Evolutionary conservation across 2,797 vertebrate genomes (phyloP), one percentile per base, ranked within the genome.

Genomic region (Pogonophryne albipinna): DNA sequence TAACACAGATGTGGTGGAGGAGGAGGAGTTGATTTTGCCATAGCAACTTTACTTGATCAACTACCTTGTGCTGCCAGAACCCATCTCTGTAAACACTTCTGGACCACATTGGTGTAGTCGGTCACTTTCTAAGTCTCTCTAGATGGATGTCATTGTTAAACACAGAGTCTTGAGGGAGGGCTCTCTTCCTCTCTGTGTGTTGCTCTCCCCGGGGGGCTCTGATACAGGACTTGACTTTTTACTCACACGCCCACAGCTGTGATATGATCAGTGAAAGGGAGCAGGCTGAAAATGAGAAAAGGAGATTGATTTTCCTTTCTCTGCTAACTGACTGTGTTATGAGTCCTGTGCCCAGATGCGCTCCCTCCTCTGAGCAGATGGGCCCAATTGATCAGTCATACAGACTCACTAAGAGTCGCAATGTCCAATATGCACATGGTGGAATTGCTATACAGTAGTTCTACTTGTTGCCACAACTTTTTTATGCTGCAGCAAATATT

Each of bases 261-360:
- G 88, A 90, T 91, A 85, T 75, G 81, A 91, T 90, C 88, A 77
- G 79, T 56, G 80, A 74, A 82, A 90, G 82, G 57, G 82, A 90
- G 85, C 85, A 1, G 87, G 66, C 76, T 85, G 83, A 74, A 88
- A 90, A 89, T 80, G 76, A 86, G 71, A 84, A 76, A 66, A 75
- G 76, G 78, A 83, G 84, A 89, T 86, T 78, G 84, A 83, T 85
- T 87, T 85, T 80, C 71, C 46, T 86, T 79, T 77, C 60, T 42
- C 78, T 63, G 73, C 61, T 58, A 59, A 79, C 69, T 13, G 42
- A 71, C 66, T 68, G 62, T 67, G 34, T 71, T 82, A 79, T 57
- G 78, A 85, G 74, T 55, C 61, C 47, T 5, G 73, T 63, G 80
- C 57, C 75, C 75, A 73, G 82, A 83, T 75, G 86, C 86, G 82